These are phyloP conservation scores for Cinclus mexicanus DNA, from an alignment of 2,113 vertebrate species.

Conservation along the genomic window DNA sequence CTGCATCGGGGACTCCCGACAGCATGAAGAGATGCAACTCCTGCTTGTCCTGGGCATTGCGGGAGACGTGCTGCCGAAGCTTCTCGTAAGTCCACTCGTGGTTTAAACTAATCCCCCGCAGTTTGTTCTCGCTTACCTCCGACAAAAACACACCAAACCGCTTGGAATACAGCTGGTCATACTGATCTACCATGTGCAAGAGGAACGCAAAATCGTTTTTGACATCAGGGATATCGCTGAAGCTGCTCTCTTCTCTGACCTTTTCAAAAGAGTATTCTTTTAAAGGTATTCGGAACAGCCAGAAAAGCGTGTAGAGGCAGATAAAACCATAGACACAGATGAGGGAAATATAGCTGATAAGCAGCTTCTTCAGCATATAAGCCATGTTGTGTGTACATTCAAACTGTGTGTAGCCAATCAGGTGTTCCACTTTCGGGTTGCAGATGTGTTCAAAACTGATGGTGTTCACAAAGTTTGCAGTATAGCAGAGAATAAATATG, in stretches of 20 bases:
- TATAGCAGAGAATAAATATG: constrained; percentile 95
- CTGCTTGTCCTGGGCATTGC: constrained; percentile 91
- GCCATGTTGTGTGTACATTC: constrained; percentile 98
- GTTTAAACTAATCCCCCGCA: constrained; percentile 93
- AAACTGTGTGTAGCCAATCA: constrained; percentile 91
- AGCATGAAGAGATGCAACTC: constrained; percentile 96
- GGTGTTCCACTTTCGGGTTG: constrained; percentile 88
- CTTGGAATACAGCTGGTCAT: constrained; percentile 95
- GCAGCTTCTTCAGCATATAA: constrained; percentile 94
- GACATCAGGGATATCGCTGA: constrained; percentile 97
- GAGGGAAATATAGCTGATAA: constrained; percentile 95
- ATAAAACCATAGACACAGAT: constrained; percentile 94
- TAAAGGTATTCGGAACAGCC: constrained; percentile 93
- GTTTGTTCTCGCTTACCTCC: constrained; percentile 97
- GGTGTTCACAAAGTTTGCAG: constrained; percentile 91
- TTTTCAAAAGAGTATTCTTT: constrained; percentile 99
- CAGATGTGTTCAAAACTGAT: constrained; percentile 93
- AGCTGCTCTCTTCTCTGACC: constrained; percentile 96
- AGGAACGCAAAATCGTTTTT: constrained; percentile 99
- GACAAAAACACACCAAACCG: constrained; percentile 96
- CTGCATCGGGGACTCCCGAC: constrained; percentile 92
- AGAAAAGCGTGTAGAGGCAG: constrained; percentile 95
- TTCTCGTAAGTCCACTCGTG: constrained; percentile 98
- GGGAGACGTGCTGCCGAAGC: constrained; percentile 90
- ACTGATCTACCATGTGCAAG: constrained; percentile 98